phyloP scores from a whole-genome alignment of 53 echinoderm and acorn worm species.

The Echinarachnius parma region DNA sequence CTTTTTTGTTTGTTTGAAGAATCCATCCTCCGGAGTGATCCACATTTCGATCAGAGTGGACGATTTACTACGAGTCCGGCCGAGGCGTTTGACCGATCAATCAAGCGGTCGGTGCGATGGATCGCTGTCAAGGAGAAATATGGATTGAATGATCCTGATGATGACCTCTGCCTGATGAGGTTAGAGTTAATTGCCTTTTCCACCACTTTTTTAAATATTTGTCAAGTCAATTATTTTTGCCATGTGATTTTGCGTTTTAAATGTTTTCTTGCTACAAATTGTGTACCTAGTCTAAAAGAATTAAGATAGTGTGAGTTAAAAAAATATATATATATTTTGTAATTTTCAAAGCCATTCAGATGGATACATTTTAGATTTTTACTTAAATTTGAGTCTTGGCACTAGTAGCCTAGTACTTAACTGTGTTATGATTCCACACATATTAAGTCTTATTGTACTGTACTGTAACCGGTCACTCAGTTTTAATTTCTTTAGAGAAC shows the following conservation, averaged over 20 bases:
- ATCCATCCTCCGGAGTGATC: constrained; percentile 55
- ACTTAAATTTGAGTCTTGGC: no score
- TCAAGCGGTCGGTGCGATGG: constrained; percentile 57
- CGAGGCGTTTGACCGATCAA: constrained; percentile 56
- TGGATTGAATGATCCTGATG: constrained; percentile 44
- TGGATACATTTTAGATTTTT: no score
- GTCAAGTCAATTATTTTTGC: neutral
- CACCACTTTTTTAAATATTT: neutral
- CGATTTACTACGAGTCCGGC: constrained; percentile 41
- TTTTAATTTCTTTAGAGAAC: no score
- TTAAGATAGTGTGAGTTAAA: no score
- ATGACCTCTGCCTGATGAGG: neutral
- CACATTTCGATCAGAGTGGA: constrained; percentile 61
- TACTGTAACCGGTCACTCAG: no score
- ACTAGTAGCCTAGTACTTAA: no score
- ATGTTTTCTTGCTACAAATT: no score
- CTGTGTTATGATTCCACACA: no score
- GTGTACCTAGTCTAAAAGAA: no score
- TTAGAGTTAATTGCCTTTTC: neutral
- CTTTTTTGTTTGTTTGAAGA: constrained; percentile 47
- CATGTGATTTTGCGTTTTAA: neutral
- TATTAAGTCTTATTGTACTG: no score
- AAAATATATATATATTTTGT: no score
- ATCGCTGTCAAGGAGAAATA: constrained; percentile 51
- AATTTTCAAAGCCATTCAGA: no score